phyloP scores from a whole-genome alignment of 2,113 vertebrate genomes.

The Herpailurus yagouaroundi region DNA sequence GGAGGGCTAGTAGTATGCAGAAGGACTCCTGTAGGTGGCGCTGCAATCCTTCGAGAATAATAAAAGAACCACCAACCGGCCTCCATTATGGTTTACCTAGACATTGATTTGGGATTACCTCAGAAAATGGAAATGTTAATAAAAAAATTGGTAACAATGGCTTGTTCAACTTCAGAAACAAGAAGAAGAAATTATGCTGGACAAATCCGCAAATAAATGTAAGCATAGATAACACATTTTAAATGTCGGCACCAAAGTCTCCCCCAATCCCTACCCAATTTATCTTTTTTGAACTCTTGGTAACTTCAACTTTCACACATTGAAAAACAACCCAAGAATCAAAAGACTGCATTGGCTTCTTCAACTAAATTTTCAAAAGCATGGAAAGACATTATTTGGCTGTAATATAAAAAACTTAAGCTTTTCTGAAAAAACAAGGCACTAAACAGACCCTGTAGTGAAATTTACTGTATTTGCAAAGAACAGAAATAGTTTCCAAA shows the following conservation, averaged over 20 bases:
- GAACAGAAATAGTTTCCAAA: neutral
- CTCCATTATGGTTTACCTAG: slow-evolving; percentile 72
- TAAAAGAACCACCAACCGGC: neutral
- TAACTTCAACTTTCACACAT: neutral
- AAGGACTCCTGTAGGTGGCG: slow-evolving; percentile 87
- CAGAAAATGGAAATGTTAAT: slow-evolving; percentile 22
- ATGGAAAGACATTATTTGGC: neutral
- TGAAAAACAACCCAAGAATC: neutral
- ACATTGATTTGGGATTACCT: neutral
- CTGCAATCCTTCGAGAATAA: slow-evolving; percentile 82
- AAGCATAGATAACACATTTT: neutral
- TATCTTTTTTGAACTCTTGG: neutral
- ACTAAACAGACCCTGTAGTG: neutral
- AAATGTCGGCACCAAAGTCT: neutral
- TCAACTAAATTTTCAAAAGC: neutral
- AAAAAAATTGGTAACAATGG: slow-evolving; percentile 7
- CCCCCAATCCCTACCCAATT: neutral
- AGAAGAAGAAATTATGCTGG: neutral
- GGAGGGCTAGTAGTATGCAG: slow-evolving; percentile 12
- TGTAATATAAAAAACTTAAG: neutral
- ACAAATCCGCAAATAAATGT: neutral
- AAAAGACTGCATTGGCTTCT: neutral
- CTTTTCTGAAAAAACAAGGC: neutral
- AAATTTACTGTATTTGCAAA: neutral
- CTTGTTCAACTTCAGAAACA: neutral